Percentiles rank a stretch among this genome's conserved stretches.
Evolutionary conservation across 2,797 vertebrate genomes (phyloP).

Genomic region (Paedocypris micromegethes): DNA sequence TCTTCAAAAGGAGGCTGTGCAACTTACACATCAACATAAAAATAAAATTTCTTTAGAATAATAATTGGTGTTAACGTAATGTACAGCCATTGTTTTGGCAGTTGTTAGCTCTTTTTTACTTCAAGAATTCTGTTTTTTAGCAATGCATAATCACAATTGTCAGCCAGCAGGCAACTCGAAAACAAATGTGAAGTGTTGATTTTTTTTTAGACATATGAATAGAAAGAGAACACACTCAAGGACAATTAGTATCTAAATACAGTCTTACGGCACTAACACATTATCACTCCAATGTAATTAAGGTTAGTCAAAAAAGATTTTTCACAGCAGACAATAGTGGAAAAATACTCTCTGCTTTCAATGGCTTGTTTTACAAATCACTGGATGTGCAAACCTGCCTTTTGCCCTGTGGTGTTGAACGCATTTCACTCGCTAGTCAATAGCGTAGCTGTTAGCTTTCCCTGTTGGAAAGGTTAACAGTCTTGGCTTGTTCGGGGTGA

Average conservation of each 20-base stretch:
- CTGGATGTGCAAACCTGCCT: not conserved
- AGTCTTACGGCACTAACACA: slow-evolving; percentile 6
- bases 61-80: too few relatives aligned
- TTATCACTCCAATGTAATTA: slow-evolving; percentile 14
- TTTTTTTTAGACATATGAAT: not conserved
- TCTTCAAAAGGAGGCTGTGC: too few relatives aligned
- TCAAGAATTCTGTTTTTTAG: too few relatives aligned
- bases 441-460: slow-evolving; percentile 36
- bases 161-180: slow-evolving; percentile 2
- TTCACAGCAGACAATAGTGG: slow-evolving; percentile 1
- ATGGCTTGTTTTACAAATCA: slow-evolving; percentile 1
- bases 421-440: slow-evolving; percentile 30
- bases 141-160: not conserved
- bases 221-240: not conserved
- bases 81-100: too few relatives aligned
- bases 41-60: too few relatives aligned
- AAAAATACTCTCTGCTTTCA: not conserved
- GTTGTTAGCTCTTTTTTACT: too few relatives aligned
- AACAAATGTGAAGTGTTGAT: slow-evolving; percentile 3
- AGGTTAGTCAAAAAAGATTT: slow-evolving; percentile 3
- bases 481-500: slow-evolving; percentile 41
- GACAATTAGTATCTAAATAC: slow-evolving; percentile 10
- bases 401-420: not conserved
- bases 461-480: slow-evolving; percentile 45
- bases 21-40: too few relatives aligned